Base-by-base conservation (phyloP, 1,140 invertebrate species). In the Zelostemma sp. region DNA sequence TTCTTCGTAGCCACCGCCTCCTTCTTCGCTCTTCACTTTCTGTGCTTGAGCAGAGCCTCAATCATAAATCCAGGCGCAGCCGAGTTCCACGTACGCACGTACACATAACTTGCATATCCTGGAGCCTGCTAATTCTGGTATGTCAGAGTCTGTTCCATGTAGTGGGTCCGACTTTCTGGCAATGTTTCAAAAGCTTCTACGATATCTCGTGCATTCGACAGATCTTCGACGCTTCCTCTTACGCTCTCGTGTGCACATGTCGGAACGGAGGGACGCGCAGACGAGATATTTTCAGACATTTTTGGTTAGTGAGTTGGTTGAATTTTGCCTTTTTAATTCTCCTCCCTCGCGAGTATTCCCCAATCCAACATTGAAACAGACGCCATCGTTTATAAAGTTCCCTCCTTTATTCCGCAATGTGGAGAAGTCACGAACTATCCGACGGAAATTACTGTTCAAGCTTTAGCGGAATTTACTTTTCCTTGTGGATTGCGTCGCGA, bases 61-160 rank as follows among this genome's bases (percentile, higher is more conserved):
- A 75, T 79, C 75, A 76, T 79, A 77, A 79, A 76, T 79, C 66
- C 75, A 56, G 61, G 64, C 73, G 61, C 61, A 66, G 68, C 66
- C 73, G 65, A 50, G 50, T 31, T 43, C 48, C 43, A 15, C 14
- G 16, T 14, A 43, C 15, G 11, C 48, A 50, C 38, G 38, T 35
- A 38, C 54, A 18, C 54, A 61, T 19, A 35, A 19, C 43, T 19
- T 19, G 11, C 18, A 41, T 15, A 28, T 28, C 25, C 25, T 28
- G 25, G 8, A 28, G 51, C 35, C 48, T 51, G 63, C 72, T 76
- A 73, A 77, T 77, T 72, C 70, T 49, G 57, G 55, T 70, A 70
- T 72, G 59, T 54, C 61, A 59, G 50, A 46, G 60, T 50, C 62
- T 54, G 41, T 47, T 65, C 46, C 57, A 55, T 47, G 14, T 31